Conservation (phyloP, 1,140 invertebrate species). For the Ceratitis capitata region DNA sequence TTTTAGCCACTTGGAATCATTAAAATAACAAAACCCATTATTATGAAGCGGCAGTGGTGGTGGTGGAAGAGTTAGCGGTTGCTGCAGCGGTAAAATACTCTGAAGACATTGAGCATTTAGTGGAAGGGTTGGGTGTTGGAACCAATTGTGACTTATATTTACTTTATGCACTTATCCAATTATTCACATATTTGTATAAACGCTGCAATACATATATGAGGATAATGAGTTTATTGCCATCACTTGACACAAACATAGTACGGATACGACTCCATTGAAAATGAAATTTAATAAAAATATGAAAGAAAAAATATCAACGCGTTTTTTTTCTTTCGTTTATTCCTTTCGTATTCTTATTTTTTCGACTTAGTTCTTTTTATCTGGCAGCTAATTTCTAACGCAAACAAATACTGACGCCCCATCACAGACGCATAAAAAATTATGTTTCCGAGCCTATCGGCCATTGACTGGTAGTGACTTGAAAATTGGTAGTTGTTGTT, state of each 20-base stretch:
- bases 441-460: background rate
- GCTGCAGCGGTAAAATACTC: background rate
- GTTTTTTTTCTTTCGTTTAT: background rate
- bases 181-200: background rate
- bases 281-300: background rate
- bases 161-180: background rate
- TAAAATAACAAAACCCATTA: background rate
- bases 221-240: background rate
- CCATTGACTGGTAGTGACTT: background rate
- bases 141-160: background rate
- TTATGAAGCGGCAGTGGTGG: background rate
- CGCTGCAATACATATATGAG: background rate
- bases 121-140: background rate
- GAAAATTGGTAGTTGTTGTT: background rate
- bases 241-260: background rate
- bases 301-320: background rate
- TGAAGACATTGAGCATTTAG: background rate
- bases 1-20: constrained; percentile 22
- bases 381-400: background rate
- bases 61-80: no score
- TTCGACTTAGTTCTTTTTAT: background rate
- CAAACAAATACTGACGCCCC: background rate
- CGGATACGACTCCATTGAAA: background rate
- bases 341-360: background rate
- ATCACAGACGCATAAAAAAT: background rate